Evolutionary conservation across 2,888 invertebrate species (phyloP).

Genomic region (Lepas anatifera): DNA sequence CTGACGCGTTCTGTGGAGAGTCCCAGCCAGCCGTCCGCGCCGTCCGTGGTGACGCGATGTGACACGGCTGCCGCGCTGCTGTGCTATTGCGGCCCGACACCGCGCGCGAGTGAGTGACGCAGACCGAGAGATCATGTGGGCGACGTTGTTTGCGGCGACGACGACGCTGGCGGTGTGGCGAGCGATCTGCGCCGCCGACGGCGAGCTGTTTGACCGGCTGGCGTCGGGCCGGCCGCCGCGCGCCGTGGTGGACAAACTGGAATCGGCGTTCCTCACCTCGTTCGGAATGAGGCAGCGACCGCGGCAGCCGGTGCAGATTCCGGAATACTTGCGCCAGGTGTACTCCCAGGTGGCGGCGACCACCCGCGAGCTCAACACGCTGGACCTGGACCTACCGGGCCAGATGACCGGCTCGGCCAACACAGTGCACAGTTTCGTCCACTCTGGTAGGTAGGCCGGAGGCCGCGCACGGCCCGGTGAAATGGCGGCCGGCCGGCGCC

Average conservation of each 20-base stretch:
- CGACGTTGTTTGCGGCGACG: neutral
- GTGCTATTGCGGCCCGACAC: no score
- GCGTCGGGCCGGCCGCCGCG: conserved; percentile 29
- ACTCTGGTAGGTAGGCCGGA: neutral
- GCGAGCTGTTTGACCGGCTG: conserved; percentile 17
- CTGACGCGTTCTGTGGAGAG: no score
- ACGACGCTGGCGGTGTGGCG: neutral
- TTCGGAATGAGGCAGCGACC: conserved; percentile 47
- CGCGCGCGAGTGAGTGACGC: no score
- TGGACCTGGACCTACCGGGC: conserved; percentile 52
- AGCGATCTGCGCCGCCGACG: neutral
- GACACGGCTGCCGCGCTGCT: neutral
- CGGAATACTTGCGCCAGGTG: conserved; percentile 65
- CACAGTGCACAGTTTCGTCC: conserved; percentile 31
- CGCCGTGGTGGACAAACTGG: conserved; percentile 40
- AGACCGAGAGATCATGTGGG: neutral
- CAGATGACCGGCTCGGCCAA: conserved; percentile 45
- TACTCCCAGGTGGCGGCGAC: conserved; percentile 49
- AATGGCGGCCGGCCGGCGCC: no score
- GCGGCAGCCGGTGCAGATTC: conserved; percentile 43
- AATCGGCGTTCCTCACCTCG: conserved; percentile 47
- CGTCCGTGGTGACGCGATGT: neutral
- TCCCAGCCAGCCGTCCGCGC: no score
- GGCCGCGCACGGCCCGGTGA: no score
- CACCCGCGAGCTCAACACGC: conserved; percentile 49